phyloP scores from a whole-genome alignment of 1,140 invertebrate genomes.

The Platyura marginata region DNA sequence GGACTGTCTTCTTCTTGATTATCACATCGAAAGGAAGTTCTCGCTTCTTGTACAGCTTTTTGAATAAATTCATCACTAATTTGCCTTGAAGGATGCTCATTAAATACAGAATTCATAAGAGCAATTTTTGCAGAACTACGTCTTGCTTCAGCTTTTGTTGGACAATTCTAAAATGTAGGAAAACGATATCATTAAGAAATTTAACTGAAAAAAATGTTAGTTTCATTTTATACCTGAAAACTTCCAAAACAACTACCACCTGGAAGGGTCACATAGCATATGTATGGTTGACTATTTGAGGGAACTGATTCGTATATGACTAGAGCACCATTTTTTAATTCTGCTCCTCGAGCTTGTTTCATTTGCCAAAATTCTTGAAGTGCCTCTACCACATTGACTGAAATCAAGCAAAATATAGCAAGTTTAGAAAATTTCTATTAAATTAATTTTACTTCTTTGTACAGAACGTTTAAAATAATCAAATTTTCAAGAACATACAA shows the following conservation, averaged over 20 bases:
- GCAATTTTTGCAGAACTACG: slow-evolving; percentile 89
- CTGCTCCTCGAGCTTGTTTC: slow-evolving; percentile 75
- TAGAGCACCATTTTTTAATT: slow-evolving; percentile 72
- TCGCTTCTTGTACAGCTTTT: slow-evolving; percentile 76
- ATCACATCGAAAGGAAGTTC: slow-evolving; percentile 41
- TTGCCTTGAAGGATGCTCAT: slow-evolving; percentile 82
- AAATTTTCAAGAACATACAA: not conserved
- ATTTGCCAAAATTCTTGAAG: slow-evolving; percentile 95
- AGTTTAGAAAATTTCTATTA: not conserved
- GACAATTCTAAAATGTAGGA: slow-evolving; percentile 52
- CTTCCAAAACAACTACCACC: slow-evolving; percentile 91
- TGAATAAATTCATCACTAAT: slow-evolving; percentile 90
- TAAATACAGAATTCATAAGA: slow-evolving; percentile 92
- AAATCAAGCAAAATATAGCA: slow-evolving; percentile 15
- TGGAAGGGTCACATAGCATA: slow-evolving; percentile 86
- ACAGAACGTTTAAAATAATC: not conserved
- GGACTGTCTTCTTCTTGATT: slow-evolving; percentile 54
- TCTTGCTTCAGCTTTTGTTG: slow-evolving; percentile 84
- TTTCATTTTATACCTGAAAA: slow-evolving; percentile 48
- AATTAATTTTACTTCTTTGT: too few species aligned
- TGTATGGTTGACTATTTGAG: slow-evolving; percentile 72
- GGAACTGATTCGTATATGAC: slow-evolving; percentile 92
- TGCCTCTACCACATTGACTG: slow-evolving; percentile 88
- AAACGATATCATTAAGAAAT: too few species aligned
- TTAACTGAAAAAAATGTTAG: not conserved